Base-by-base conservation (phyloP, 1,140 invertebrate genomes). In the Temnothorax nylanderi region DNA sequence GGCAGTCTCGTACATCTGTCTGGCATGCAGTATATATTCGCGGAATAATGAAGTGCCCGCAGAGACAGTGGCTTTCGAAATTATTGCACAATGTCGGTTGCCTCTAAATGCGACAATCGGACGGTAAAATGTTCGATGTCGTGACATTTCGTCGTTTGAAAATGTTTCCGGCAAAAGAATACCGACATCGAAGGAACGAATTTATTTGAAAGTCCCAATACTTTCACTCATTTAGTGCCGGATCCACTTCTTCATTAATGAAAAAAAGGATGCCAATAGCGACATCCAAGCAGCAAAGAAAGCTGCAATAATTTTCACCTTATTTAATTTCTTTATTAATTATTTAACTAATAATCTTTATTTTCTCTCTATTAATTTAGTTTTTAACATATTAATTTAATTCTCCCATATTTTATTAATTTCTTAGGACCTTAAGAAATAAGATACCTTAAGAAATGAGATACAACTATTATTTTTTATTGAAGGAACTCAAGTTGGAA, bases 201-300 rank as follows among this genome's bases (percentile, higher is more conserved):
- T 75, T 81, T 21, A 10, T 44, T 75, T 37, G 80, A 84, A 84
- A 84, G 80, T 75, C 18, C 11, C 1, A 56, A 62, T 71, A 84
- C 80, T 75, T 84, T 84, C 80, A 60, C 80, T 75, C 51, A 47
- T 47, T 58, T 26, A 41, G 16, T 18, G n/a, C 26, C 49, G 51
- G 8, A 32, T 71, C 65, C n/a, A 62, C 54, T 60, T 60, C 60
- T 84, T 75, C 41, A 16, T 47, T 75, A 84, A 84, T 37, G 18
- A 75, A 21, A 4, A 81, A 18, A 84, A 34, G 13, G 21, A 47
- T n/a, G 18, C 47, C 34, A n/a, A 72, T 34, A 56, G n/a, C 65
- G 78, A 78, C 11, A 51, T 65, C 47, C 34, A 5, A 26, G 8
- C n/a, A 54, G 77, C 64, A 0, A 81, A 41, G 77, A 82, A 82